Percentiles rank a stretch among this genome's conserved stretches.
These are phyloP conservation scores for Anoura caudifer DNA, from an alignment of 2,113 vertebrate genomes.

Conservation along the genomic window DNA sequence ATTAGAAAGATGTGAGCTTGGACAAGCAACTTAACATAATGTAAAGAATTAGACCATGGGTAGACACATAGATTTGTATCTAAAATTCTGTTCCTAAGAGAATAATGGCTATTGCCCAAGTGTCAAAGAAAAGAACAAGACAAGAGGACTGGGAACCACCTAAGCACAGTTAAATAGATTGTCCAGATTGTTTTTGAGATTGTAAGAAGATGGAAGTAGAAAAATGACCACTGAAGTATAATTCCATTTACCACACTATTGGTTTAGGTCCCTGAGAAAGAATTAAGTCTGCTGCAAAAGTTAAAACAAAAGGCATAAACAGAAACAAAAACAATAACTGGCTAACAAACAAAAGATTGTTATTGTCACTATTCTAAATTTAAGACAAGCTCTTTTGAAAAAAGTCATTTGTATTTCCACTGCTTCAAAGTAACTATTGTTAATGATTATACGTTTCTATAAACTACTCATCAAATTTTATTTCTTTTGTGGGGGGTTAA, in stretches of 20 bases:
- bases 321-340: not conserved
- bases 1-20: not conserved
- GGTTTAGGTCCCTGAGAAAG: not conserved
- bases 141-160: not conserved
- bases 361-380: not conserved
- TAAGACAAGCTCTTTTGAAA: not conserved
- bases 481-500: not conserved
- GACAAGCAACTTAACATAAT: not conserved
- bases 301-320: not conserved
- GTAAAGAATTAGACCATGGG: not conserved
- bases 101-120: not conserved
- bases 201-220: not conserved
- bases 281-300: not conserved
- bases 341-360: not conserved
- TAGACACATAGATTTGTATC: not conserved
- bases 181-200: conserved; percentile 31
- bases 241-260: not conserved
- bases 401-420: not conserved
- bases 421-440: not conserved
- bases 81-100: not conserved
- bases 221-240: not conserved
- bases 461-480: not conserved
- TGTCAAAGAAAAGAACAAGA: conserved; percentile 35
- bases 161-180: conserved; percentile 9
- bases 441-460: not conserved